phyloP scores from a whole-genome alignment of 23 tunicate species.

The Ascidia mentula region DNA sequence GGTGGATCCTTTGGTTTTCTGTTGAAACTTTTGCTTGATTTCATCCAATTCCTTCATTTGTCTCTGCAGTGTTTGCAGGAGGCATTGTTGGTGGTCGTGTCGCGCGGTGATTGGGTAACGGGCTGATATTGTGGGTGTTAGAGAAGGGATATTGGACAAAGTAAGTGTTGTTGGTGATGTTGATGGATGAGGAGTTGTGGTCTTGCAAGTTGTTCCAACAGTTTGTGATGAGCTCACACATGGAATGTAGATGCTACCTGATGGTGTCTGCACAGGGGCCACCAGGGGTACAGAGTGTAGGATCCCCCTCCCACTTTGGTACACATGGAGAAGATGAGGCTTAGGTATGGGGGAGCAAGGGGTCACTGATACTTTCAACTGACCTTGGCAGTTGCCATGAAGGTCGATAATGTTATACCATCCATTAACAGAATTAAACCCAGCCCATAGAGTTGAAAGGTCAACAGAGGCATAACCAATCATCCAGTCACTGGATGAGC shows the following conservation, averaged over 20 bases:
- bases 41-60: conserved; percentile 78
- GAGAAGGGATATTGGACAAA: too few species aligned
- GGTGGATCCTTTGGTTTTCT: conserved; percentile 2
- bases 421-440: conserved; percentile 78
- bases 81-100: conserved; percentile 40
- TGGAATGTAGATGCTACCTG: conserved; percentile 83
- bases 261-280: conserved; percentile 78
- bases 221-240: conserved; percentile 37
- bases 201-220: conserved; percentile 17
- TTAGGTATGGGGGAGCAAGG: conserved; percentile 34
- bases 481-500: conserved; percentile 46
- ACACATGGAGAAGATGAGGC: not conserved
- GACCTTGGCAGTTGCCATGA: conserved; percentile 88
- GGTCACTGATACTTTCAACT: conserved; percentile 77
- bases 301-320: not conserved
- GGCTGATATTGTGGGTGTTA: too few species aligned
- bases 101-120: not conserved
- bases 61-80: conserved; percentile 52
- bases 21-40: conserved; percentile 54
- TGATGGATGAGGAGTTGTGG: not conserved
- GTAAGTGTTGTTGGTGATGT: not conserved
- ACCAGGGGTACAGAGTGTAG: conserved; percentile 42
- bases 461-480: conserved; percentile 88
- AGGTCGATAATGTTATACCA: conserved; percentile 90
- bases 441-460: conserved; percentile 55